Evolutionary conservation across 2,888 invertebrate species (phyloP).

Genomic region (Gastracanthus pulcherrimus): DNA sequence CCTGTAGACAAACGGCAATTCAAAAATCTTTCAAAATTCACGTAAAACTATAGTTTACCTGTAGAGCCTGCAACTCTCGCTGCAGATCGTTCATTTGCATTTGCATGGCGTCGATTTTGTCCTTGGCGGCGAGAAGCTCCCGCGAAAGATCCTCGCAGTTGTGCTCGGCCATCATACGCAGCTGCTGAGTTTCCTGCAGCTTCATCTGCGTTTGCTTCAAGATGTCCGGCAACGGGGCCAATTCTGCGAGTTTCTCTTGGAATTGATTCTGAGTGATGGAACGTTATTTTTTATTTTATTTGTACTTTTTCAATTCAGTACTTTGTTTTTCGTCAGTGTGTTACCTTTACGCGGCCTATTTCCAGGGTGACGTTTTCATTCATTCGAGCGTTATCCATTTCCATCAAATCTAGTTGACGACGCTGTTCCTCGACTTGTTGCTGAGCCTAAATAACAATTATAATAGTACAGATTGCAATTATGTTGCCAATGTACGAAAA

Average conservation of each 20-base stretch:
- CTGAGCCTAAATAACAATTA: slow-evolving; percentile 82
- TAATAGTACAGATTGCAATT: no score
- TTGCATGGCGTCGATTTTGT: slow-evolving; percentile 78
- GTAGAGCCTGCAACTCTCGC: slow-evolving; percentile 66
- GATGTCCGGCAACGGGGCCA: slow-evolving; percentile 84
- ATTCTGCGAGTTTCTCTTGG: slow-evolving; percentile 85
- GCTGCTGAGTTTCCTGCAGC: slow-evolving; percentile 84
- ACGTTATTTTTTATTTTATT: background rate
- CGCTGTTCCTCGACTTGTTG: slow-evolving; percentile 85
- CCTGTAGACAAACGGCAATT: slow-evolving; percentile 53
- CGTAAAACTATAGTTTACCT: slow-evolving; percentile 58
- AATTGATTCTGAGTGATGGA: slow-evolving; percentile 79
- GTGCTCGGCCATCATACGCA: slow-evolving; percentile 83
- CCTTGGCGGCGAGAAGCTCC: slow-evolving; percentile 82
- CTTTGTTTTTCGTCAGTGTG: background rate
- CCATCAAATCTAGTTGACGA: slow-evolving; percentile 85
- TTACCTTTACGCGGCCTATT: slow-evolving; percentile 83
- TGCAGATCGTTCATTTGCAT: slow-evolving; percentile 71
- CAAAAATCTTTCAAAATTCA: background rate
- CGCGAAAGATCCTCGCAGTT: slow-evolving; percentile 83
- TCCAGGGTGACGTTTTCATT: slow-evolving; percentile 86
- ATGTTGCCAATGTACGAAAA: no score
- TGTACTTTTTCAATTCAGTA: background rate
- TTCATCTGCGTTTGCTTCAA: slow-evolving; percentile 84
- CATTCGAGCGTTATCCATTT: slow-evolving; percentile 85